Percentiles rank a stretch among this genome's conserved stretches.
phyloP scores from a whole-genome alignment of 2,113 vertebrate species.

The Cairina moschata region DNA sequence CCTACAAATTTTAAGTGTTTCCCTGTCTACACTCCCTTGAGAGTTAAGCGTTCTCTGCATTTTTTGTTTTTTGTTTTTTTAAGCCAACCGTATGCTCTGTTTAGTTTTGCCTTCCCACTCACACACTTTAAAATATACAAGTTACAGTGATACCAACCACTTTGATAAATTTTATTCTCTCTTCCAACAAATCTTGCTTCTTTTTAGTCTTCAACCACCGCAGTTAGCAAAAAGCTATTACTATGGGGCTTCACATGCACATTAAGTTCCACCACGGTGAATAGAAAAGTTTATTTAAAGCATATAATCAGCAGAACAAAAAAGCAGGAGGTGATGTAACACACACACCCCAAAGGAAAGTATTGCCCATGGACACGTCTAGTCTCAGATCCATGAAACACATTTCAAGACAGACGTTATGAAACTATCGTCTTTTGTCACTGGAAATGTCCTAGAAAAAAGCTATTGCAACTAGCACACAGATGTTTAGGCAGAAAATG shows the following conservation, averaged over 20 bases:
- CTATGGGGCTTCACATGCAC: neutral
- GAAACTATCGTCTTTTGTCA: neutral
- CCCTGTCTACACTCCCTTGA: neutral
- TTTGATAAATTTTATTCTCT: neutral
- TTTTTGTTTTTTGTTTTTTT: neutral
- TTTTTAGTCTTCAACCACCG: neutral
- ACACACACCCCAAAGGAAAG: neutral
- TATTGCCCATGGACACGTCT: neutral
- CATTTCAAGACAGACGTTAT: neutral
- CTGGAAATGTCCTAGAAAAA: neutral
- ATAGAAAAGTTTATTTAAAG: neutral
- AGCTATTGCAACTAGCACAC: neutral
- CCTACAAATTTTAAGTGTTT: neutral
- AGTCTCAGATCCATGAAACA: rapidly evolving
- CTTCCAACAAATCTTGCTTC: neutral
- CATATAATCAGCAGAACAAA: neutral
- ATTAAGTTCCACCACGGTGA: neutral
- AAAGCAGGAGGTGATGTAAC: neutral
- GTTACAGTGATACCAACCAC: neutral
- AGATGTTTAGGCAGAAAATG: neutral
- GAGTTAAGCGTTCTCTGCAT: neutral
- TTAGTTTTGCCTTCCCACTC: slow-evolving; percentile 37
- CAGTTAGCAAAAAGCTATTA: neutral
- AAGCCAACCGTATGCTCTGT: neutral
- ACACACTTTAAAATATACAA: neutral